Conservation (phyloP, 2,797 vertebrate species). For the Brachyalestes nurse region DNA sequence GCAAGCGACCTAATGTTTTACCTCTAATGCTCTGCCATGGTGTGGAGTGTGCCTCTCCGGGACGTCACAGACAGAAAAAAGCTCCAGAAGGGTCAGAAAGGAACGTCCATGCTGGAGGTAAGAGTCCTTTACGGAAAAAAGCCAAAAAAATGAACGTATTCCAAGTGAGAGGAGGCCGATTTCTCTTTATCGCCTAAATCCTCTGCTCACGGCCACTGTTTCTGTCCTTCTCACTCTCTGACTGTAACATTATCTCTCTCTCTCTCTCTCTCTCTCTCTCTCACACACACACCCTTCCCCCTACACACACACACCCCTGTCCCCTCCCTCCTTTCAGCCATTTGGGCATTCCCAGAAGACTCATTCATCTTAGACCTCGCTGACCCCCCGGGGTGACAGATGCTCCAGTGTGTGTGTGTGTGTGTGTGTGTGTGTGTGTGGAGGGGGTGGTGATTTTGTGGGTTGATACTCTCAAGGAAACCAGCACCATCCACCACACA, state of each 20-base stretch:
- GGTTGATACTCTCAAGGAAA: conserved; percentile 36
- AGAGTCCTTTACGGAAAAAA: background rate
- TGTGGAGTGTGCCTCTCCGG: conserved; percentile 20
- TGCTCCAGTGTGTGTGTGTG: conserved; percentile 87
- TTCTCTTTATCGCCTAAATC: conserved; percentile 6
- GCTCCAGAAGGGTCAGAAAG: background rate
- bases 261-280: conserved; percentile 61
- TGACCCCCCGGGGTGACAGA: conserved; percentile 92
- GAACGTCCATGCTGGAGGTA: background rate
- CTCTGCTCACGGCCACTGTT: conserved; percentile 7
- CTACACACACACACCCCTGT: conserved; percentile 74
- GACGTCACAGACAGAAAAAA: background rate
- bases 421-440: conserved; percentile 77
- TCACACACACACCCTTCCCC: conserved; percentile 57
- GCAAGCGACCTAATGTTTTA: conserved; percentile 59
- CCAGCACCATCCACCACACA: conserved; percentile 11
- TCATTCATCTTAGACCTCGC: conserved; percentile 93
- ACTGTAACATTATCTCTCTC: conserved; percentile 52
- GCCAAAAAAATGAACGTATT: conserved; percentile 53
- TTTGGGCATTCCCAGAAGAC: conserved; percentile 93
- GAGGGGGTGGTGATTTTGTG: conserved; percentile 62
- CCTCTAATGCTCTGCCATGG: conserved; percentile 70
- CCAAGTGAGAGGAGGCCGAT: conserved; percentile 60
- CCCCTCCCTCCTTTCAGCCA: conserved; percentile 91
- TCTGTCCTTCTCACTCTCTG: conserved; percentile 15